A percentile compares a stretch with the other conserved stretches of the same genome.
Evolutionary conservation across 2,797 vertebrate species (phyloP).

Genomic region (Lepilemur septentrionalis): DNA sequence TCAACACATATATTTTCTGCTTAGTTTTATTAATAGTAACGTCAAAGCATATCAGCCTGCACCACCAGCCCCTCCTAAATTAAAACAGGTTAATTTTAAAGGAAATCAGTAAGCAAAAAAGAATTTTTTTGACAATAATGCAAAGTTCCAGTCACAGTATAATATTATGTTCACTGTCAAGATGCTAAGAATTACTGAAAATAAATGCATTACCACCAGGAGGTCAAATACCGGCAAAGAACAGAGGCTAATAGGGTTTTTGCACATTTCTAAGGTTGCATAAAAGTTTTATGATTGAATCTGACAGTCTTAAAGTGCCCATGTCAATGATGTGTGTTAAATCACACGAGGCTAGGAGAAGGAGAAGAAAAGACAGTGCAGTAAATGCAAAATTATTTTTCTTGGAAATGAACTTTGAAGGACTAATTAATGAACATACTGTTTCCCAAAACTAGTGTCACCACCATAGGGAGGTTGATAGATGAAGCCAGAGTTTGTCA

Average conservation of each 20-base stretch:
- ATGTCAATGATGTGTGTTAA: neutral
- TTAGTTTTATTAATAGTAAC: neutral
- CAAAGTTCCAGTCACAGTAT: neutral
- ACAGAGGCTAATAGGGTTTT: neutral
- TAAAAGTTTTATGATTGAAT: neutral
- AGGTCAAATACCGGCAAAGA: neutral
- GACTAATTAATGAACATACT: neutral
- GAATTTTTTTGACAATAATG: neutral
- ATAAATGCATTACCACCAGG: neutral
- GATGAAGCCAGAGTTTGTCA: neutral
- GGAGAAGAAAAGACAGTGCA: neutral
- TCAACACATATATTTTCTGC: neutral
- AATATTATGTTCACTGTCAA: neutral
- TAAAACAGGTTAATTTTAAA: conserved; percentile 11
- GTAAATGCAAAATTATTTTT: neutral
- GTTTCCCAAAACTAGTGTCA: neutral
- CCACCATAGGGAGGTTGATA: neutral
- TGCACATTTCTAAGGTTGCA: neutral
- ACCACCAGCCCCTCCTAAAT: neutral
- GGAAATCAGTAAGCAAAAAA: neutral
- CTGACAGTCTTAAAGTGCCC: neutral
- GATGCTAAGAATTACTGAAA: neutral
- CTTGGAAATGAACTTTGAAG: neutral
- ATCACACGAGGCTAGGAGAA: neutral
- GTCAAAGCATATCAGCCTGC: neutral